These are phyloP conservation scores for Dolomedes plantarius DNA, from an alignment of 2,888 invertebrate genomes.

Conservation along the genomic window DNA sequence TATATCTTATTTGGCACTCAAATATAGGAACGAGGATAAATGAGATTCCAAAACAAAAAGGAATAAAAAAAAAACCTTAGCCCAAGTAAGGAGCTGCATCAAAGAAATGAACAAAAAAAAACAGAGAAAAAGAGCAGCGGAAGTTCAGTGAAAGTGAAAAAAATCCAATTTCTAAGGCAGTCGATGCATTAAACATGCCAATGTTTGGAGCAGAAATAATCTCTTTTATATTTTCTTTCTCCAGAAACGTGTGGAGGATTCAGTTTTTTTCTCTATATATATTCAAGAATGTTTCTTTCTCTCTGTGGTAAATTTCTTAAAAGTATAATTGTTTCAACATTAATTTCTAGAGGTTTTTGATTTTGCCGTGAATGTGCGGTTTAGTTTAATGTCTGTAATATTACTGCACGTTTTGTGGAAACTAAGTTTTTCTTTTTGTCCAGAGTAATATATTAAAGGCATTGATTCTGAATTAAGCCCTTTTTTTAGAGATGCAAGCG, in stretches of 20 bases:
- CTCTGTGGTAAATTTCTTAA: no score
- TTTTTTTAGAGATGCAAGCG: no score
- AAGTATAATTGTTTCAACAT: no score
- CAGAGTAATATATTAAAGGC: no score
- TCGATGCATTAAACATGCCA: conserved; percentile 5
- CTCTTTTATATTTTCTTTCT: background rate
- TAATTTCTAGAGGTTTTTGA: no score
- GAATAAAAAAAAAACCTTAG: background rate
- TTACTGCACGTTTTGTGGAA: no score
- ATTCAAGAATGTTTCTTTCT: no score
- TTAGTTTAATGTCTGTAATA: no score
- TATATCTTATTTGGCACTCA: background rate
- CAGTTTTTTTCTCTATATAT: background rate
- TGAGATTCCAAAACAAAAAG: background rate
- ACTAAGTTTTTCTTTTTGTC: no score
- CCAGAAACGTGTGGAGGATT: background rate
- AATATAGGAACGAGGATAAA: background rate
- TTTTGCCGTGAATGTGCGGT: no score
- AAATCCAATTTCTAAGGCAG: background rate
- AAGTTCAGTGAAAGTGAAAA: background rate
- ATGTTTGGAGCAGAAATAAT: background rate
- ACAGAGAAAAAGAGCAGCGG: background rate
- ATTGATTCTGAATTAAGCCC: no score
- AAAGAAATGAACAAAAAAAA: background rate
- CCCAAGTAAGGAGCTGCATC: background rate